phyloP scores from a whole-genome alignment of 2,797 vertebrate genomes.

The Buphagus erythrorhynchus region DNA sequence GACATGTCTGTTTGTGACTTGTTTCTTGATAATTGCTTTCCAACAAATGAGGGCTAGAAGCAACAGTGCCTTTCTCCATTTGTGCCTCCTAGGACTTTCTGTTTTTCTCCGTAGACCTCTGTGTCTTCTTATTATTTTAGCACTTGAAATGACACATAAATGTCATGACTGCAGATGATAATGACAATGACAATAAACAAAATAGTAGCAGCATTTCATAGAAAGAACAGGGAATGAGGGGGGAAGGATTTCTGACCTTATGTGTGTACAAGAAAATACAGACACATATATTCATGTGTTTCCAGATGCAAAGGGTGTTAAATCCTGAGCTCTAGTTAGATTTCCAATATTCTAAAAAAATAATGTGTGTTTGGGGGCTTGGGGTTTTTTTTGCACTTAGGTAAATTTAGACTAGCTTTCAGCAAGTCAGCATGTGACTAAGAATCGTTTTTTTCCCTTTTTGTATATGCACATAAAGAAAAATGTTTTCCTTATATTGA shows the following conservation, averaged over 20 bases:
- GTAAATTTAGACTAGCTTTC: neutral
- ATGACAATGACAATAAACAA: neutral
- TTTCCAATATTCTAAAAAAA: neutral
- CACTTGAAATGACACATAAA: neutral
- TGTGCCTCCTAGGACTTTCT: neutral
- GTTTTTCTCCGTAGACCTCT: neutral
- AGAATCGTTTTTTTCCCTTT: neutral
- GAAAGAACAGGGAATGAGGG: neutral
- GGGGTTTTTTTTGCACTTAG: accelerated
- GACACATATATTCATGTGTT: neutral
- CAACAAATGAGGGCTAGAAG: neutral
- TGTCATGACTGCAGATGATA: neutral
- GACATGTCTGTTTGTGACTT: neutral
- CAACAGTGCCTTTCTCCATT: neutral
- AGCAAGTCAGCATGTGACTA: neutral
- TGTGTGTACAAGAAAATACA: neutral
- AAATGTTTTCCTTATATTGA: neutral
- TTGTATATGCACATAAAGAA: neutral
- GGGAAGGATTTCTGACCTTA: neutral
- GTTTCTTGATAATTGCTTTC: neutral
- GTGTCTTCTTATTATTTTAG: neutral
- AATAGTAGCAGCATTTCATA: neutral
- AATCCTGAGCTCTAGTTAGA: neutral
- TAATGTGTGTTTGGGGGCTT: accelerated
- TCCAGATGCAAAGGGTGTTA: neutral